Evolutionary conservation across 2,888 invertebrate genomes (phyloP).

Genomic region (Pasiphila rectangulata): DNA sequence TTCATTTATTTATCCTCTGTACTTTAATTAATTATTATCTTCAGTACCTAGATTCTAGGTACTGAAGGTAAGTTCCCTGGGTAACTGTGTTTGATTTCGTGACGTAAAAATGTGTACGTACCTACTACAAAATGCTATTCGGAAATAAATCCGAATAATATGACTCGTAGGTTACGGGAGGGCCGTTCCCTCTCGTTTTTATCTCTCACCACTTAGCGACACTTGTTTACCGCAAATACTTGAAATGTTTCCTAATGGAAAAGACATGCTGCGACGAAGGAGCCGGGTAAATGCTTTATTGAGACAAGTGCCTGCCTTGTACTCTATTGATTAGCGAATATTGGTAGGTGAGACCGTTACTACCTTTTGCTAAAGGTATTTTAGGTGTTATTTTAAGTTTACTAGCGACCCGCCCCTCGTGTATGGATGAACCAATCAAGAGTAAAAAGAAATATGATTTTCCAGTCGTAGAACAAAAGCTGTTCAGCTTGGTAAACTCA

Average conservation of each 20-base stretch:
- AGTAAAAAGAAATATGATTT: too few species aligned
- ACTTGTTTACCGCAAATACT: constrained; percentile 76
- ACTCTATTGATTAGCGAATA: constrained; percentile 51
- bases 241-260: constrained; percentile 76
- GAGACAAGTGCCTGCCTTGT: constrained; percentile 67
- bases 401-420: too few species aligned
- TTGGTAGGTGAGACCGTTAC: background rate
- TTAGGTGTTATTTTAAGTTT: too few species aligned
- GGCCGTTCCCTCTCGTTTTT: constrained; percentile 51
- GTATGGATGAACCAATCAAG: too few species aligned
- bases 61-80: too few species aligned
- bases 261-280: constrained; percentile 73
- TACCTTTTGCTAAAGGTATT: too few species aligned
- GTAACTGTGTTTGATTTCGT: too few species aligned
- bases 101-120: background rate
- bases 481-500: too few species aligned
- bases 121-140: background rate
- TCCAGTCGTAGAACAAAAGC: too few species aligned
- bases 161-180: background rate
- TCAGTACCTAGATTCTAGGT: too few species aligned
- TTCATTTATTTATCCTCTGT: too few species aligned
- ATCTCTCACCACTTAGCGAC: constrained; percentile 63
- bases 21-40: too few species aligned
- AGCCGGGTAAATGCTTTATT: constrained; percentile 77
- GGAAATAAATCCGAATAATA: constrained; percentile 8